A percentile compares a stretch with the other conserved stretches of the same genome.
Evolutionary conservation across 2,797 vertebrate species (phyloP).

Genomic region (Cacajao melanocephalus): DNA sequence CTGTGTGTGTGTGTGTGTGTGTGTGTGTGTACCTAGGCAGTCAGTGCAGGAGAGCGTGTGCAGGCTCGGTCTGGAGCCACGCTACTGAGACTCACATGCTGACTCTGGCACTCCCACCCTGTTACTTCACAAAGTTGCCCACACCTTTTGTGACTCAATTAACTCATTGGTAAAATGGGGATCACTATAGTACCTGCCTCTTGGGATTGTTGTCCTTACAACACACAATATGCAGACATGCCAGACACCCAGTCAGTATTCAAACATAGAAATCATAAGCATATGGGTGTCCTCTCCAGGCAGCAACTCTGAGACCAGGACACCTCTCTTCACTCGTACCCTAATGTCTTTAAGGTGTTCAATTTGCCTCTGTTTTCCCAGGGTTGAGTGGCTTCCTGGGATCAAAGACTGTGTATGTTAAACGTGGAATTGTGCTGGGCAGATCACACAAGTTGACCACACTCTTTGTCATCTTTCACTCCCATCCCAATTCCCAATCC

Average conservation of each 20-base stretch:
- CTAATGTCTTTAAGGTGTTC: background rate
- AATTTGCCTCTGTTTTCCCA: background rate
- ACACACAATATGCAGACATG: fast-evolving
- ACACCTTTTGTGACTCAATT: background rate
- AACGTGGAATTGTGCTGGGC: background rate
- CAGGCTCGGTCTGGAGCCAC: background rate
- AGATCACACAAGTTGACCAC: background rate
- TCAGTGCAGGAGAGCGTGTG: background rate
- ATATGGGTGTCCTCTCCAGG: fast-evolving
- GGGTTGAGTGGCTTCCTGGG: background rate
- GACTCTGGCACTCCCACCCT: background rate
- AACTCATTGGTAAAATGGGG: background rate
- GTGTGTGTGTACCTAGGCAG: background rate
- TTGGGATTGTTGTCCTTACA: fast-evolving
- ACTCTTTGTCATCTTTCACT: background rate
- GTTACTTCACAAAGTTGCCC: background rate
- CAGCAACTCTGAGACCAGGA: background rate
- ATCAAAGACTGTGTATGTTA: background rate
- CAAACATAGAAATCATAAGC: fast-evolving
- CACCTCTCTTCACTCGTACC: background rate
- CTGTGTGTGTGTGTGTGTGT: background rate
- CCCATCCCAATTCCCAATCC: too few relatives aligned
- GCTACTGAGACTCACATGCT: background rate
- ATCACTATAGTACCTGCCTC: fast-evolving
- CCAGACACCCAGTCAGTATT: fast-evolving